Percentiles rank a stretch among this genome's conserved stretches.
Conservation (phyloP, 2,113 vertebrate species). For the Austrofundulus limnaeus region DNA sequence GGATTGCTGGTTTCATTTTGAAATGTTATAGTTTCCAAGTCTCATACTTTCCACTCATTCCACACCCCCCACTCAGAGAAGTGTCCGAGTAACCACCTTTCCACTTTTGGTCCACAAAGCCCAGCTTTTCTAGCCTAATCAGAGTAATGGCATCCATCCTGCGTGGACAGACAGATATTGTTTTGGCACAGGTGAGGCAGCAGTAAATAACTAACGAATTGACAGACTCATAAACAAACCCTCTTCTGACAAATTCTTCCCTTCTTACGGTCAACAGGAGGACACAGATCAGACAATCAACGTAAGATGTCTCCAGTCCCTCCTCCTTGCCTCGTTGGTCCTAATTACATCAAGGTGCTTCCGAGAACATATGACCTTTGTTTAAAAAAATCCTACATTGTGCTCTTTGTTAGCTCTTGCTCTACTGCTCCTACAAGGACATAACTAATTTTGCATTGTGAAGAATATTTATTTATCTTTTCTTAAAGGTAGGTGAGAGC, state of each 20-base stretch:
- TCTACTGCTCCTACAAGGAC: slow-evolving; percentile 45
- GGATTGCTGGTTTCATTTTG: background rate
- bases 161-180: slow-evolving; percentile 58
- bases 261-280: slow-evolving; percentile 51
- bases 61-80: slow-evolving; percentile 5
- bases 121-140: slow-evolving; percentile 60
- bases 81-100: background rate
- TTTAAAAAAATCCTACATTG: slow-evolving; percentile 49
- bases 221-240: slow-evolving; percentile 79
- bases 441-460: slow-evolving; percentile 57
- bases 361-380: slow-evolving; percentile 83
- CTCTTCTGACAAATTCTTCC: slow-evolving; percentile 36
- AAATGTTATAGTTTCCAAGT: background rate
- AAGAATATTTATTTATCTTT: background rate
- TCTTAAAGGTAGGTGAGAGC: slow-evolving; percentile 2
- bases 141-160: slow-evolving; percentile 62
- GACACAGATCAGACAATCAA: slow-evolving; percentile 75
- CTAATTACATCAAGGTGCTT: slow-evolving; percentile 90
- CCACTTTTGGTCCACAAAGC: background rate
- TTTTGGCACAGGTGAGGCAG: slow-evolving; percentile 77
- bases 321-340: slow-evolving; percentile 79
- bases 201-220: slow-evolving; percentile 73
- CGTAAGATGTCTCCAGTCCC: slow-evolving; percentile 64
- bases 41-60: background rate
- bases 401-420: slow-evolving; percentile 53